phyloP scores from a whole-genome alignment of 2,797 vertebrate species.

The Lepilemur septentrionalis region DNA sequence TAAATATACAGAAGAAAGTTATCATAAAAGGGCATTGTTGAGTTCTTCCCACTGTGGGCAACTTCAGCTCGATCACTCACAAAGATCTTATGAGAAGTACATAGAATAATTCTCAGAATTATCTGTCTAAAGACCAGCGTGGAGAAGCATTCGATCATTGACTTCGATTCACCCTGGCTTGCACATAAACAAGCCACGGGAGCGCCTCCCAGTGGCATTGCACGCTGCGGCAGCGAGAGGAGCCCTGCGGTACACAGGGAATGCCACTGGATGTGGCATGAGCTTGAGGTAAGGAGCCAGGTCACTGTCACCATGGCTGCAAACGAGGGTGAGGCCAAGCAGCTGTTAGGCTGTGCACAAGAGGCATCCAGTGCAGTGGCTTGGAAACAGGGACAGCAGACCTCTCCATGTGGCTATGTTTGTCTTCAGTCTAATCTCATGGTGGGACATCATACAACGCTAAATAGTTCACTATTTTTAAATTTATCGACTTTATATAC shows the following conservation, averaged over 20 bases:
- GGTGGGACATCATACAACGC: background rate
- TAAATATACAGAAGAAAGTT: background rate
- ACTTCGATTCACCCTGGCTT: background rate
- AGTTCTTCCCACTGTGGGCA: background rate
- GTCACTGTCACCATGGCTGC: background rate
- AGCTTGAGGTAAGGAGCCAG: background rate
- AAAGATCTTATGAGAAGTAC: background rate
- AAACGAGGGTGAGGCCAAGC: background rate
- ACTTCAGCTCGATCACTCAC: background rate
- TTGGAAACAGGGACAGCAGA: background rate
- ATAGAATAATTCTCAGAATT: background rate
- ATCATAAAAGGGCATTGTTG: background rate
- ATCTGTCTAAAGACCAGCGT: background rate
- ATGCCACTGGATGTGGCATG: background rate
- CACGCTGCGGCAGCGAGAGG: background rate
- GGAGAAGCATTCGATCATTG: background rate
- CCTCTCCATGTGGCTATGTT: background rate
- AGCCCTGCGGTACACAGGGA: background rate
- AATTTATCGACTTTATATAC: background rate
- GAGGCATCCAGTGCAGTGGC: too few species aligned
- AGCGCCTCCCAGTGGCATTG: background rate
- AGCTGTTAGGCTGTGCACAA: background rate
- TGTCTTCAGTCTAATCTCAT: background rate
- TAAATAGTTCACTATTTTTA: background rate
- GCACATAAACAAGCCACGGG: too few species aligned